These are phyloP conservation scores for Phrixothrix hirtus DNA, from an alignment of 2,888 invertebrate species.

Conservation along the genomic window DNA sequence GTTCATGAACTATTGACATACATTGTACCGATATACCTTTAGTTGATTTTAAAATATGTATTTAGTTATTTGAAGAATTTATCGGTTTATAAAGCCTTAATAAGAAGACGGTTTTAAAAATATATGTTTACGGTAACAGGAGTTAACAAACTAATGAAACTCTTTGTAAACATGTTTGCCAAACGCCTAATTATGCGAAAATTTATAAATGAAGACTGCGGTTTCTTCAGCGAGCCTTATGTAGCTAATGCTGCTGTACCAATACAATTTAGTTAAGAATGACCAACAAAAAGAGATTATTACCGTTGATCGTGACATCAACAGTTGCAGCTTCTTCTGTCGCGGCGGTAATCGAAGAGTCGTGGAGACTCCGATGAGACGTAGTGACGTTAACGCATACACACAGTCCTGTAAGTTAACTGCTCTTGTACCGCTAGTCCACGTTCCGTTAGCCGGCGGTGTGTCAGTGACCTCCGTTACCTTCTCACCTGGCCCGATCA, in stretches of 20 bases:
- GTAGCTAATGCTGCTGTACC: no score
- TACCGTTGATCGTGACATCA: conserved; percentile 31
- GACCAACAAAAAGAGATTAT: conserved; percentile 21
- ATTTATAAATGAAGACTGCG: no score
- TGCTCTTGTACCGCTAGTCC: conserved; percentile 56
- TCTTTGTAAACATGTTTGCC: no score
- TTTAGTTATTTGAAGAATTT: no score
- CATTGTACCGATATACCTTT: background rate
- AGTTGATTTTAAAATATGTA: background rate
- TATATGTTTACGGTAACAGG: background rate
- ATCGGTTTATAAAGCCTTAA: no score
- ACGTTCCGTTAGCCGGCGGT: conserved; percentile 53
- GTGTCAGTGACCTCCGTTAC: conserved; percentile 55
- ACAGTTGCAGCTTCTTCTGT: conserved; percentile 28
- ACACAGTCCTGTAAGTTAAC: conserved; percentile 57
- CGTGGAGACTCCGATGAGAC: conserved; percentile 40
- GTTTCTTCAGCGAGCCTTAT: no score
- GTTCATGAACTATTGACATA: background rate
- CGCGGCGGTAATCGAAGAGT: conserved; percentile 13
- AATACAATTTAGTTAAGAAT: conserved; percentile 11
- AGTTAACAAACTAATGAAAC: no score
- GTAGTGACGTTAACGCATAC: conserved; percentile 47
- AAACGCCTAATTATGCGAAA: no score
- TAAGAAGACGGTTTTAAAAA: no score
- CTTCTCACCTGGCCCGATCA: conserved; percentile 56